phyloP scores from a whole-genome alignment of 2,888 invertebrate genomes.

The Calameuta idolon region DNA sequence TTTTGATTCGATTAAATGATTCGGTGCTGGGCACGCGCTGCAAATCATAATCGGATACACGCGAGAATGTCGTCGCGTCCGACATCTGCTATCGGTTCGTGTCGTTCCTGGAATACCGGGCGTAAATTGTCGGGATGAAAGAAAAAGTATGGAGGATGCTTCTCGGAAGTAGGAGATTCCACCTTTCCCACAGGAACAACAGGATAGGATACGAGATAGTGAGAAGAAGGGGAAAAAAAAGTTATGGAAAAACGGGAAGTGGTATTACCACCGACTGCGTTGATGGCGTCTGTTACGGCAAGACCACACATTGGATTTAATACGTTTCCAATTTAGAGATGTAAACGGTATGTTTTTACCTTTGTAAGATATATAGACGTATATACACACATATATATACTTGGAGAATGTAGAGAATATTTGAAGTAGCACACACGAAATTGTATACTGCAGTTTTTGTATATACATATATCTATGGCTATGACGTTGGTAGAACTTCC shows the following conservation, averaged over 20 bases:
- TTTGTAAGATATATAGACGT: background rate
- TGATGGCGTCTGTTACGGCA: slow-evolving; percentile 33
- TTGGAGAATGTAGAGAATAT: background rate
- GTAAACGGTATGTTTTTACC: background rate
- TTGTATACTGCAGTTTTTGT: background rate
- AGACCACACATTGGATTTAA: slow-evolving; percentile 34
- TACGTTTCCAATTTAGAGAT: slow-evolving; percentile 34
- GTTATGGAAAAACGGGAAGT: background rate
- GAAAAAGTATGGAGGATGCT: background rate
- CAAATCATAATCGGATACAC: slow-evolving; percentile 40
- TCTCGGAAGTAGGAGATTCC: background rate
- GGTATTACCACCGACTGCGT: slow-evolving; percentile 41
- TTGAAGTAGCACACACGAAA: background rate
- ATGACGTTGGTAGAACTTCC: slow-evolving; percentile 27
- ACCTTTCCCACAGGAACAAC: background rate
- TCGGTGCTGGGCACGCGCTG: slow-evolving; percentile 11
- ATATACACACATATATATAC: too few species aligned
- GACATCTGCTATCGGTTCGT: slow-evolving; percentile 43
- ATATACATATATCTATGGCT: background rate
- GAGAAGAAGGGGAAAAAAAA: background rate
- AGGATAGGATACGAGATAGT: background rate
- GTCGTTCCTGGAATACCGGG: slow-evolving; percentile 43
- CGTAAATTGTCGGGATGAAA: background rate
- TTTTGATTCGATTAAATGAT: slow-evolving; percentile 32
- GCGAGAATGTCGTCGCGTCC: slow-evolving; percentile 40